Base-by-base conservation (phyloP, 2,797 vertebrate genomes). In the Anguilla megastoma region DNA sequence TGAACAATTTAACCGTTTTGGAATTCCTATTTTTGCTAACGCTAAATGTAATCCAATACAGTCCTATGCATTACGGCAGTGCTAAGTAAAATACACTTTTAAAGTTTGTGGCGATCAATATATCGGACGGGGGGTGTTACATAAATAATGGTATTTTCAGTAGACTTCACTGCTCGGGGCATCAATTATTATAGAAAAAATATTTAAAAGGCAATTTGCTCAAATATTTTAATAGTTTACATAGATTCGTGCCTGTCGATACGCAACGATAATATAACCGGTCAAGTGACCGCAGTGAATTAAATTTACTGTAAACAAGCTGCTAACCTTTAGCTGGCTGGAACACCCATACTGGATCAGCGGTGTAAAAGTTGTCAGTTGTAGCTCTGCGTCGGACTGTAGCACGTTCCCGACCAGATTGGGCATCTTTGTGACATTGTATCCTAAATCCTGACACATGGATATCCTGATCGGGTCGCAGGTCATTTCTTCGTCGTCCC, bases 381-480 rank as follows among this genome's bases (percentile, higher is more conserved):
- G 98, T 91, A 99, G 95, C 94, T 99, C 98, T 0, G 98, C 98
- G 96, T 99, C 98, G 41, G 97, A 96, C 95, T 99, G 98, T 91
- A 98, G 94, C 93, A 99, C 98, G 93, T 99, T 98, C 76, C 98
- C 98, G 84, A 99, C 97, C 94, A 99, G 92, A 91, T 99, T 99
- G 94, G 98, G 98, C 98, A 99, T 99, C 95, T 98, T 98, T 92
- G 98, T 99, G 91, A 99, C 98, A 95, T 99, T 99, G 95, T 99
- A 99, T 74, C 98, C 98, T 88, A 99, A 94, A 92, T 98, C 98
- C 94, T 99, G 98, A 96, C 98, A 99, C 98, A 99, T 99, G 95
- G 97, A 94, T 95, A 99, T 99, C 89, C 98, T 97, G 94, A 99
- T 99, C 88, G 97, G 97, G 93, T 99, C 98, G 94, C 98, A 99